Evolutionary conservation across 2,113 vertebrate species (phyloP).

Genomic region (Trichechus manatus): DNA sequence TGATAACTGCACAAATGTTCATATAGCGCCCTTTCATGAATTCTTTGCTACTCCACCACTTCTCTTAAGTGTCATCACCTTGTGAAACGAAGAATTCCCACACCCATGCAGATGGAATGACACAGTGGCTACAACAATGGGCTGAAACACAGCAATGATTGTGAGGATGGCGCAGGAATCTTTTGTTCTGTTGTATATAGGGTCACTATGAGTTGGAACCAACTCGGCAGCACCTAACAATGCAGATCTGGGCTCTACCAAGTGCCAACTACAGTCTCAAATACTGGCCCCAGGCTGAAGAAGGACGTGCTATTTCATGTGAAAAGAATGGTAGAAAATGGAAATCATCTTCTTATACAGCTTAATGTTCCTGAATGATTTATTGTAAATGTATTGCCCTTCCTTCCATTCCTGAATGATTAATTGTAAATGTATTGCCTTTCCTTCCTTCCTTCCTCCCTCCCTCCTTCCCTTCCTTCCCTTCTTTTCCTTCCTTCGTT

Average conservation of each 20-base stretch:
- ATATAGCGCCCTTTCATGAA: not conserved
- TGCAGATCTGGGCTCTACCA: not conserved
- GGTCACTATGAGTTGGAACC: too few species aligned
- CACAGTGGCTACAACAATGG: too few species aligned
- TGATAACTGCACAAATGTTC: not conserved
- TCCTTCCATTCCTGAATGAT: too few species aligned
- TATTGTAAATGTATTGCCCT: not conserved
- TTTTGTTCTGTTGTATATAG: too few species aligned
- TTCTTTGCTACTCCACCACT: not conserved
- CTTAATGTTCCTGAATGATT: not conserved
- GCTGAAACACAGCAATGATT: too few species aligned
- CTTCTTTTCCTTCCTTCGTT: not conserved
- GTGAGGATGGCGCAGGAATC: too few species aligned
- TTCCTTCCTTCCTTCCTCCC: too few species aligned
- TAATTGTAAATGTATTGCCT: too few species aligned
- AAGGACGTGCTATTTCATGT: not conserved
- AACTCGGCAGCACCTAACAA: too few species aligned
- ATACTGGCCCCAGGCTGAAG: not conserved
- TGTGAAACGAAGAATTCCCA: not conserved
- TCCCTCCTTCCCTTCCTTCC: not conserved
- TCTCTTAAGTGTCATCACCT: not conserved
- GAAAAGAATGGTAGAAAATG: constrained; percentile 14
- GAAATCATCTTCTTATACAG: not conserved
- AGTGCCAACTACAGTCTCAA: not conserved
- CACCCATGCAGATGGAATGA: not conserved